These are phyloP conservation scores for Rhodophaea formosa DNA, from an alignment of 2,888 invertebrate genomes.

Conservation along the genomic window DNA sequence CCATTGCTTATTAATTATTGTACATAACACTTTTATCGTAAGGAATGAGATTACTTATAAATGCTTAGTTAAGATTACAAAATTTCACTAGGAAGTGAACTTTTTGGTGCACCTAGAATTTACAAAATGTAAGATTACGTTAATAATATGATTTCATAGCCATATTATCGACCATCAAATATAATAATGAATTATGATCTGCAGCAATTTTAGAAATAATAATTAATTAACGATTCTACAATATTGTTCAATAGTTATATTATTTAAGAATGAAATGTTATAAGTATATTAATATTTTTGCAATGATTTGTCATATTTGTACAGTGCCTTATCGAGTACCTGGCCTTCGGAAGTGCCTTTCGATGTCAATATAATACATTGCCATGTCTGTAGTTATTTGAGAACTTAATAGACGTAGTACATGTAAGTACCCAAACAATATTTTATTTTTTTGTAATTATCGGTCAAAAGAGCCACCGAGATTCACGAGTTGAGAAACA, in stretches of 20 bases:
- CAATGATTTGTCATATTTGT: slow-evolving; percentile 41
- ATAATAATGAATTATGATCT: slow-evolving; percentile 36
- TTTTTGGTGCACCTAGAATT: slow-evolving; percentile 45
- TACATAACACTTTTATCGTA: slow-evolving; percentile 53
- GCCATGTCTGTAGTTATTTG: neutral
- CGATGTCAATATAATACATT: slow-evolving; percentile 34
- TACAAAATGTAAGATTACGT: neutral
- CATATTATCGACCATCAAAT: slow-evolving; percentile 58
- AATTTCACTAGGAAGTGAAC: slow-evolving; percentile 42
- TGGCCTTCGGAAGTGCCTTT: slow-evolving; percentile 55
- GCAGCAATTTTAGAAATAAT: slow-evolving; percentile 39
- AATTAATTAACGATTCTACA: slow-evolving; percentile 24
- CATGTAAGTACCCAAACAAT: neutral
- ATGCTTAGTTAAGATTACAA: slow-evolving; percentile 31
- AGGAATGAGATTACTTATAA: slow-evolving; percentile 43
- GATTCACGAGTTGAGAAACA: no score
- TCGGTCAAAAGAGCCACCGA: no score
- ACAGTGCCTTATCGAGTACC: slow-evolving; percentile 53
- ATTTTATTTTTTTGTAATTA: neutral
- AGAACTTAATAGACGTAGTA: neutral
- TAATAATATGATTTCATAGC: slow-evolving; percentile 45
- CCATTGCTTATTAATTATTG: slow-evolving; percentile 44
- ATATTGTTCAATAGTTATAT: slow-evolving; percentile 18
- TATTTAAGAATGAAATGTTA: neutral
- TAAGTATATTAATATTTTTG: slow-evolving; percentile 32